Evolutionary conservation across 2,797 vertebrate genomes (phyloP).

Genomic region (Pelobates cultripes): DNA sequence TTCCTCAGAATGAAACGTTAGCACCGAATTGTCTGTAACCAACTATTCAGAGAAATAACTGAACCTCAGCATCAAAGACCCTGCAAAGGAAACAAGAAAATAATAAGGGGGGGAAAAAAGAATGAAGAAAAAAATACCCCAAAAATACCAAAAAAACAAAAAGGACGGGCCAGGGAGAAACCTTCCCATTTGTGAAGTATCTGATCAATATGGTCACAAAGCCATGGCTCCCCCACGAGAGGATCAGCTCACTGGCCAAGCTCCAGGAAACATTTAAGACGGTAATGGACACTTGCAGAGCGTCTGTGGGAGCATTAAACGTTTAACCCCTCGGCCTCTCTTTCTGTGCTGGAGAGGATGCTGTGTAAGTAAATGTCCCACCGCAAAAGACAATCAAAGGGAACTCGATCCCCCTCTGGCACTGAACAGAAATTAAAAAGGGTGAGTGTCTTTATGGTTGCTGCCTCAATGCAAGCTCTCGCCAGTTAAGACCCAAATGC

Average conservation of each 20-base stretch:
- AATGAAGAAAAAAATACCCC: no score
- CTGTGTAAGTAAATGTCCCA: conserved; percentile 15
- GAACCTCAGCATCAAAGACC: not conserved
- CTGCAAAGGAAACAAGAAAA: not conserved
- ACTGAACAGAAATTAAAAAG: conserved; percentile 6
- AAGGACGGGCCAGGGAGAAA: conserved; percentile 11
- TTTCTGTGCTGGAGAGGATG: not conserved
- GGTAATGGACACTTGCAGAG: conserved; percentile 15
- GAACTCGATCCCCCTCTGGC: not conserved
- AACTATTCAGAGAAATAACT: not conserved
- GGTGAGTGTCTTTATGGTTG: not conserved
- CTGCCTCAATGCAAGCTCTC: no score
- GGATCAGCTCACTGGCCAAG: conserved; percentile 37
- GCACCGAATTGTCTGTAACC: no score
- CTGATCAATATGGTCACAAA: conserved; percentile 26
- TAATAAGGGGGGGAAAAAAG: conserved; percentile 10
- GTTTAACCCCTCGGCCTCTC: conserved; percentile 6
- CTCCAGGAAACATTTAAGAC: conserved; percentile 19
- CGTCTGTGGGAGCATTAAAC: conserved; percentile 10
- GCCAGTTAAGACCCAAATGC: no score
- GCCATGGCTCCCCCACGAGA: conserved; percentile 1
- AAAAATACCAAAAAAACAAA: no score
- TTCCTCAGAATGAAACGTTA: no score
- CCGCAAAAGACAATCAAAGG: conserved; percentile 13
- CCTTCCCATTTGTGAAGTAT: conserved; percentile 5